Conservation (phyloP, 1,140 invertebrate genomes). For the Drosophila funebris region DNA sequence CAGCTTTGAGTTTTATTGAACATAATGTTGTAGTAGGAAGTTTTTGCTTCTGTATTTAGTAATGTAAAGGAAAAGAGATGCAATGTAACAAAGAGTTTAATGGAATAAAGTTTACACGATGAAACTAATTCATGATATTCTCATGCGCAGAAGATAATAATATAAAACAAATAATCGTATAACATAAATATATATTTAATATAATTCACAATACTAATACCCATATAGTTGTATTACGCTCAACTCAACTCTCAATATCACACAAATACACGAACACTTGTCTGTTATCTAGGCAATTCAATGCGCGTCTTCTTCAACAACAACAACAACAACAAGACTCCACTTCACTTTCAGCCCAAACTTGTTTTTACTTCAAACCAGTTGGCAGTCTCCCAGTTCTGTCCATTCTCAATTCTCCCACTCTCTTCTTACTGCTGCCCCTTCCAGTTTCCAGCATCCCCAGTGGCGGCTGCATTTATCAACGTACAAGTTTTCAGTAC, state of each 20-base stretch:
- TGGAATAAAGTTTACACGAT: too few species aligned
- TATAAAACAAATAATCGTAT: too few species aligned
- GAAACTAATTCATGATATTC: too few species aligned
- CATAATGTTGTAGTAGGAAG: too few species aligned
- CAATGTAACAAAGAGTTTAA: too few species aligned
- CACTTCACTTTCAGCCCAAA: slow-evolving; percentile 75
- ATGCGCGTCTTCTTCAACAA: slow-evolving; percentile 12
- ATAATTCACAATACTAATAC: neutral
- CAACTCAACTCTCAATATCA: neutral
- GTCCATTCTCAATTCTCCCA: neutral
- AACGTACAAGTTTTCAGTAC: slow-evolving; percentile 27
- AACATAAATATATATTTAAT: too few species aligned
- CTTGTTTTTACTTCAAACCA: slow-evolving; percentile 64
- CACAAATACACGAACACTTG: neutral
- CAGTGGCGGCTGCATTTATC: slow-evolving; percentile 20
- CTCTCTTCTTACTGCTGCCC: neutral
- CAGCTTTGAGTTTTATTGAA: too few species aligned
- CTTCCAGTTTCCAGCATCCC: neutral
- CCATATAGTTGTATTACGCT: neutral
- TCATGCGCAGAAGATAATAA: too few species aligned
- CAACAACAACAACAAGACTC: slow-evolving; percentile 10
- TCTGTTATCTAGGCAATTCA: slow-evolving; percentile 52
- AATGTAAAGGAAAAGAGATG: too few species aligned
- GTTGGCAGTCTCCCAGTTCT: slow-evolving; percentile 32
- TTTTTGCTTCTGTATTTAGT: too few species aligned